phyloP scores from a whole-genome alignment of 2,888 invertebrate species.

The Drosophila incognita region DNA sequence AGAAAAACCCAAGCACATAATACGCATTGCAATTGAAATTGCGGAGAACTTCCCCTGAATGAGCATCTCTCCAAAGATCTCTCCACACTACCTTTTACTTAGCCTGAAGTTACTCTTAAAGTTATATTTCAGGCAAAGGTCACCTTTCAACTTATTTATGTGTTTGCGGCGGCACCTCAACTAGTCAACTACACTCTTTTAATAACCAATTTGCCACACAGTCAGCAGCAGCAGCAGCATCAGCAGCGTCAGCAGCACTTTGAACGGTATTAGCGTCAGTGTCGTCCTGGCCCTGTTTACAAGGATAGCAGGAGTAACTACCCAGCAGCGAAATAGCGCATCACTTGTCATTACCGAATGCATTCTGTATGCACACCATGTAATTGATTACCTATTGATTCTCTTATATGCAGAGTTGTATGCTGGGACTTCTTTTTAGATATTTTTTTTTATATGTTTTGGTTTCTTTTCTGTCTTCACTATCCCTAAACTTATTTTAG shows the following conservation, averaged over 20 bases:
- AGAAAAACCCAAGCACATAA: neutral
- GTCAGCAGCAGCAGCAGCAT: conserved; percentile 33
- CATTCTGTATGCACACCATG: neutral
- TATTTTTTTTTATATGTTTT: neutral
- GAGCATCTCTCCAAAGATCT: neutral
- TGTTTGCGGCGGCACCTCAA: conserved; percentile 25
- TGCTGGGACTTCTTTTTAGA: neutral
- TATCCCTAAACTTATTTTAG: neutral
- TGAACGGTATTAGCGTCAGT: conserved; percentile 69
- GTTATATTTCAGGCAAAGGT: conserved; percentile 12
- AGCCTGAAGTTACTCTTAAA: conserved; percentile 18
- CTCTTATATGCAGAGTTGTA: neutral
- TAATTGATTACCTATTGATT: neutral
- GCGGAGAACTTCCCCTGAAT: neutral
- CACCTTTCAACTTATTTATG: conserved; percentile 55
- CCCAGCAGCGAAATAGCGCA: neutral
- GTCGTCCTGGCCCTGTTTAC: conserved; percentile 26
- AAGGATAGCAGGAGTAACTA: conserved; percentile 24
- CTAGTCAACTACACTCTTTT: conserved; percentile 67
- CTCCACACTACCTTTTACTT: neutral
- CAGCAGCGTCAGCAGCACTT: conserved; percentile 23
- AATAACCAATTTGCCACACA: conserved; percentile 73
- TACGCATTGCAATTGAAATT: neutral
- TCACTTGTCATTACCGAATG: conserved; percentile 2
- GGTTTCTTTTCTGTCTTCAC: neutral